Evolutionary conservation across 2,113 vertebrate species (phyloP), one percentile per base, ranked within the genome.

Genomic region (Rhinoderma darwinii): DNA sequence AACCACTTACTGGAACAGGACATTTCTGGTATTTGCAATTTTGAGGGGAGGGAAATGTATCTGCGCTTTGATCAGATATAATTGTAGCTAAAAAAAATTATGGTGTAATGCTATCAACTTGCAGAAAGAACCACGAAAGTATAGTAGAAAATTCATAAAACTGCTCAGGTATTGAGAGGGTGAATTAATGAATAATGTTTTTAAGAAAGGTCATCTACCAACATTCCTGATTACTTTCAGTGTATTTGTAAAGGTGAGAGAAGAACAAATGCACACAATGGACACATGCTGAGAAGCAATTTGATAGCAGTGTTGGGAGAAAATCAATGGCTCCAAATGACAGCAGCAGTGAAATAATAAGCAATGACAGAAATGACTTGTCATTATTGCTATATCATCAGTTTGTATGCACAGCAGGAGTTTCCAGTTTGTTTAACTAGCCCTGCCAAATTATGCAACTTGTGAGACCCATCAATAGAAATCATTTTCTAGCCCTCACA

Each of bases 251-350:
- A 82, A 66, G n/a, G n/a, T 82, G 56, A 82, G 56, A 27, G 35
- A 81, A 63, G 78, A 81, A 82, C 79, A 63, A 44, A 27, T 44
- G 56, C 44, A 66, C 56, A 44, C 39, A 66, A 43, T 82, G 39
- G 39, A 66, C 59, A 82, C 79, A 82, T 82, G 79, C 59, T 44
- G 79, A 82, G 79, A 66, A 82, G 79, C 79, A 81, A 81, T 81
- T 59, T 63, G 54, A 81, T 81, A 41, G 54, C 35, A 27, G 78
- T 17, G 37, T 20, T 63, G 79, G 79, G 41, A 82, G 41, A 82
- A 82, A 82, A 82, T 82, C 79, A 82, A 82, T 82, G n/a, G 25
- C 39, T 66, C n/a, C 56, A 66, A 82, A 82, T 82, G 56, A 82
- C 54, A 82, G 59, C 79, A 82, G 44, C 56, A 43, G 25, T 63